Percentiles rank a stretch among this genome's conserved stretches.
These are phyloP conservation scores for Rhea americana DNA, from an alignment of 2,113 vertebrate species.

Conservation along the genomic window DNA sequence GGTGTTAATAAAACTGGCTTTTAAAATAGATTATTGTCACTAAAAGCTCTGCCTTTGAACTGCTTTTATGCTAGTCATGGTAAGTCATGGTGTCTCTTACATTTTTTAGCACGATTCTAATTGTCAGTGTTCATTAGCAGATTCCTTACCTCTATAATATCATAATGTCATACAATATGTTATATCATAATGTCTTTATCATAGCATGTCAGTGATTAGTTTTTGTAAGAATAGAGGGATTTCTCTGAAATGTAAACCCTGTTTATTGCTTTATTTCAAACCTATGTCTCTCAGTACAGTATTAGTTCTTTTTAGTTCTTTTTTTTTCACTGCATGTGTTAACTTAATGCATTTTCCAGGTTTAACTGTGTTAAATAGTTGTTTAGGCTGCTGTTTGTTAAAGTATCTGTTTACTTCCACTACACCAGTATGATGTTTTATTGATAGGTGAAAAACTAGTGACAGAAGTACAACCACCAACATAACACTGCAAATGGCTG, in stretches of 20 bases:
- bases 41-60: background rate
- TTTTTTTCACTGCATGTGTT: background rate
- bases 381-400: background rate
- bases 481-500: background rate
- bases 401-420: background rate
- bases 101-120: background rate
- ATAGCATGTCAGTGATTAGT: too few species aligned
- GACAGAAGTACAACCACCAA: background rate
- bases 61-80: background rate
- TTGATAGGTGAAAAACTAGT: background rate
- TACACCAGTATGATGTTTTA: rapidly evolving
- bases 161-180: background rate
- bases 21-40: background rate
- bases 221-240: background rate
- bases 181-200: too few species aligned
- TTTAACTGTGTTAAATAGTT: background rate
- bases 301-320: background rate
- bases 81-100: background rate
- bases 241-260: background rate
- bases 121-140: background rate
- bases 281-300: background rate
- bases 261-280: background rate
- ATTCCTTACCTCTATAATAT: background rate
- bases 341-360: background rate
- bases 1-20: background rate